A percentile compares a stretch with the other conserved stretches of the same genome.
phyloP scores from a whole-genome alignment of 2,797 vertebrate species.

The Peromyscus attwateri region DNA sequence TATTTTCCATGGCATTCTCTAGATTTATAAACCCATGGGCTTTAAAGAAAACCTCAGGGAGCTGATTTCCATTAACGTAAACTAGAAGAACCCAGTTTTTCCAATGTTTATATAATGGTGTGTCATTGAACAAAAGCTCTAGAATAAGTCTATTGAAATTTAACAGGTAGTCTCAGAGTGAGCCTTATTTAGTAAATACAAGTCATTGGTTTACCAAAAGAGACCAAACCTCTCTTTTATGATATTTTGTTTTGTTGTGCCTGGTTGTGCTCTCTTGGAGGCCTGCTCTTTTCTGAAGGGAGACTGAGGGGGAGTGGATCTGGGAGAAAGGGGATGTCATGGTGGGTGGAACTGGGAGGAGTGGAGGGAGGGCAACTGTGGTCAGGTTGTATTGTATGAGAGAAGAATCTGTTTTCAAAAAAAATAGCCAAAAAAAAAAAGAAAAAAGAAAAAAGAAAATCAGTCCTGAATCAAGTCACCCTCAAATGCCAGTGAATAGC shows the following conservation, averaged over 20 bases:
- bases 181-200: background rate
- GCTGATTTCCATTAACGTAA: conserved; percentile 8
- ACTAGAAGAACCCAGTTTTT: background rate
- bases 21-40: background rate
- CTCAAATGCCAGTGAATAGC: background rate
- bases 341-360: background rate
- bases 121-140: conserved; percentile 53
- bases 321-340: background rate
- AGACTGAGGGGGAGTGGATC: too few relatives aligned
- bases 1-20: conserved; percentile 3
- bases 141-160: background rate
- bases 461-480: background rate
- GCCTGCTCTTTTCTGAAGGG: background rate
- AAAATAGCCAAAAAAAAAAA: background rate
- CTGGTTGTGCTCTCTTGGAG: background rate
- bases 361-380: background rate
- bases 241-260: background rate
- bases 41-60: conserved; percentile 3
- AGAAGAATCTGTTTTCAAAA: too few relatives aligned
- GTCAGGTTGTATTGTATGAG: background rate
- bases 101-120: background rate
- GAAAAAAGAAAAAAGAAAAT: background rate
- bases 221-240: background rate
- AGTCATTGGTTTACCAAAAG: conserved; percentile 13
- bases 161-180: background rate